A percentile compares a stretch with the other conserved stretches of the same genome.
These are phyloP conservation scores for Protomyctophum bolini DNA, from an alignment of 2,113 vertebrate species.

Conservation along the genomic window DNA sequence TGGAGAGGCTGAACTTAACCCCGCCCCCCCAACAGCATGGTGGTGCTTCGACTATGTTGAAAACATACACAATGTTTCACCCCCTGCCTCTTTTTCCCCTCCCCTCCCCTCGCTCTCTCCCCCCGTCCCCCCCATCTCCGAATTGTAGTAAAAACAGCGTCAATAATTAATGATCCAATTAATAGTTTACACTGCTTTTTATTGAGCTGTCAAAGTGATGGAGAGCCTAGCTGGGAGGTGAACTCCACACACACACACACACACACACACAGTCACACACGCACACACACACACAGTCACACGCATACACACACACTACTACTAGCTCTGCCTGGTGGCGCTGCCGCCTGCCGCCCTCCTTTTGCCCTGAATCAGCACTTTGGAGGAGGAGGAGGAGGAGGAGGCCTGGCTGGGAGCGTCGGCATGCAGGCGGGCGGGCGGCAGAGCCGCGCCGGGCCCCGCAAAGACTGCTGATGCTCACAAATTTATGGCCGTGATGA, in stretches of 20 bases:
- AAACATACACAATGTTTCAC: constrained; percentile 58
- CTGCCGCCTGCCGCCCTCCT: constrained; percentile 56
- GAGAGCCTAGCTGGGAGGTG: constrained; percentile 69
- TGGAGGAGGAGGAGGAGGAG: constrained; percentile 26
- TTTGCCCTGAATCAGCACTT: constrained; percentile 81
- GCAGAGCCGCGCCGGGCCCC: constrained; percentile 39
- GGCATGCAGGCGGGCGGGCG: neutral
- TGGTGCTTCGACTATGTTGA: constrained; percentile 43
- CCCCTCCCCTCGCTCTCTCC: constrained; percentile 2
- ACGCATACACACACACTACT: too few species aligned
- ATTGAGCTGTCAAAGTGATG: constrained; percentile 87
- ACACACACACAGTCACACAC: too few species aligned
- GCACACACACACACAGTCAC: too few species aligned
- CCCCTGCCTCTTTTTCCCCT: constrained; percentile 51
- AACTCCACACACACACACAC: constrained; percentile 31
- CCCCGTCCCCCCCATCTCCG: constrained; percentile 27
- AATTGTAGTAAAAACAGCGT: constrained; percentile 79
- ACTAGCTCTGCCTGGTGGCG: too few species aligned
- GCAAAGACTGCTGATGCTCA: constrained; percentile 69
- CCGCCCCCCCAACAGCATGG: constrained; percentile 39
- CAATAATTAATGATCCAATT: constrained; percentile 90
- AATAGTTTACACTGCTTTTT: constrained; percentile 87
- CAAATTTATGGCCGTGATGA: constrained; percentile 71
- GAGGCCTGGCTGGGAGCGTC: constrained; percentile 47
- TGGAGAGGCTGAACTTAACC: constrained; percentile 13